Evolutionary conservation across 2,113 vertebrate genomes (phyloP).

Genomic region (Rousettus leschenaultii): DNA sequence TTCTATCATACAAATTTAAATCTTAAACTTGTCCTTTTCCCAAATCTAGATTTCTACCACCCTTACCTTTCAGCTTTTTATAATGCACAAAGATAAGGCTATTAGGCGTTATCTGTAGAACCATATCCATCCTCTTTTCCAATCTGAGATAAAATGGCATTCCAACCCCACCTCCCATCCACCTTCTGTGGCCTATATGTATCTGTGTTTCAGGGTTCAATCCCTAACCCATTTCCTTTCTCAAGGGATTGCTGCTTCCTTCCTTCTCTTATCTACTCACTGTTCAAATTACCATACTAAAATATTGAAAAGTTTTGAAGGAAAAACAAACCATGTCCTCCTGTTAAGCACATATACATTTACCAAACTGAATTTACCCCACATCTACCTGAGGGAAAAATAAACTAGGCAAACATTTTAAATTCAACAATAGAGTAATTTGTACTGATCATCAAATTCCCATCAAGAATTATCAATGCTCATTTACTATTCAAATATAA

Average conservation of each 20-base stretch:
- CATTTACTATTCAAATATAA: slow-evolving; percentile 24
- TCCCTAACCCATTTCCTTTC: not conserved
- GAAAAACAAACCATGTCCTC: not conserved
- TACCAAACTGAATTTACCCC: not conserved
- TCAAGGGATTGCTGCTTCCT: not conserved
- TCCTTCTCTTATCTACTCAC: not conserved
- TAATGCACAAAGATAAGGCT: not conserved
- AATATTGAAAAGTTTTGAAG: slow-evolving; percentile 16
- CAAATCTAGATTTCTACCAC: not conserved
- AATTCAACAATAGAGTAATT: not conserved
- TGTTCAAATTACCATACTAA: not conserved
- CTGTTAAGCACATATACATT: not conserved
- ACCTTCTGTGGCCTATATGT: not conserved
- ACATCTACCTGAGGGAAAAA: not conserved
- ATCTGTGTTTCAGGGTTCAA: not conserved
- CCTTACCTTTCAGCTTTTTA: slow-evolving; percentile 17
- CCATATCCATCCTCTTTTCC: not conserved
- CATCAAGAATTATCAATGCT: slow-evolving; percentile 24
- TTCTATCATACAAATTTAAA: slow-evolving; percentile 7
- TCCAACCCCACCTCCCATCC: not conserved
- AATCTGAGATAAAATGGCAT: not conserved
- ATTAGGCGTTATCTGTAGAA: not conserved
- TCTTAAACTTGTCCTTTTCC: not conserved
- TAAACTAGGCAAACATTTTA: not conserved
- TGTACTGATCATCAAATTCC: slow-evolving; percentile 35